Base-by-base conservation (phyloP, 2,113 vertebrate species). In the Hippotragus niger region DNA sequence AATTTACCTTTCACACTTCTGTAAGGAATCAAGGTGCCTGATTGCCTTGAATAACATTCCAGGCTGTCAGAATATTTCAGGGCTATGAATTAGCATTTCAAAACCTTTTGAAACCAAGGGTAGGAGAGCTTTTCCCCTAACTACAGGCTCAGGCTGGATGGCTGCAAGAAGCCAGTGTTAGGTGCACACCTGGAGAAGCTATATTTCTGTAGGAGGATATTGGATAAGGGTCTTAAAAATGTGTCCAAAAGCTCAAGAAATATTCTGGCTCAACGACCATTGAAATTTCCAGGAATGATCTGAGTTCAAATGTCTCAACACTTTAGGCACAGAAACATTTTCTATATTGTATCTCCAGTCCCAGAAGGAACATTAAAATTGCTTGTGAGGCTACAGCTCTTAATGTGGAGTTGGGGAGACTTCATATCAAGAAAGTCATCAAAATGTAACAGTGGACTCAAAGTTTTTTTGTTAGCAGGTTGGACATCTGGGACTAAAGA, bases 71-170 rank as follows among this genome's bases (percentile, higher is more conserved):
- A 97, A 93, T 93, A 91, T 86, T 95, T 97, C 96, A 90, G 13
- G 89, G 95, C 80, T 97, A 76, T n/a, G 87, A 97, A 98, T 98
- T 98, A 98, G 96, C 98, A 98, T 98, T 98, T 98, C 96, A 98
- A 98, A 98, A 98, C 97, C 97, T 86, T 96, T 94, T 88, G 91
- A 97, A 97, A 87, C 88, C 86, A 19, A 50, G 90, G 96, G 96
- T 94, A 90, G 93, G 91, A 97, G 83, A 91, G 82, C 86, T 97
- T 94, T 53, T 55, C 47, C 94, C 93, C 80, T n/a, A 55, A n/a
- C 82, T 78, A 60, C 88, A 82, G 82, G 64, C 78, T 94, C n/a
- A 40, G 67, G n/a, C 36, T 76, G 11, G 89, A 82, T 96, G 62
- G 89, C 85, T 97, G 52, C 89, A 81, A 96, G 93, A 91, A 91